These are phyloP conservation scores for Myxocyprinus asiaticus DNA, from an alignment of 2,113 vertebrate genomes.

Conservation along the genomic window DNA sequence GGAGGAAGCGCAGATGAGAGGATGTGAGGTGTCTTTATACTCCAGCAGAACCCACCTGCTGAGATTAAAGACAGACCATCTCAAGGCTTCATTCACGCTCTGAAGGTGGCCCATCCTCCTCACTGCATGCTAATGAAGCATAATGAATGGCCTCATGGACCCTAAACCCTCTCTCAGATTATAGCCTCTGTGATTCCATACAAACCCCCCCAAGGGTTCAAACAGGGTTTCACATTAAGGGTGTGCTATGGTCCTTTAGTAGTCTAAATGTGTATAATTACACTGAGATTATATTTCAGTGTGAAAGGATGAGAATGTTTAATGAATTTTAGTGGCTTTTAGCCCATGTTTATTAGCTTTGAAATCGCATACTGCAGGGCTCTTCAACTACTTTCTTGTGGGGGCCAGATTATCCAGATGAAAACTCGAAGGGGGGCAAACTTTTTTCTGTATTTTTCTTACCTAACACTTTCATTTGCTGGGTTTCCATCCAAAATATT, in stretches of 20 bases:
- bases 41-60: conserved; percentile 86
- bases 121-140: conserved; percentile 87
- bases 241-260: not conserved
- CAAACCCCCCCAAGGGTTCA: conserved; percentile 55
- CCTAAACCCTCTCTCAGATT: conserved; percentile 56
- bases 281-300: too few species aligned
- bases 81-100: conserved; percentile 90
- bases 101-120: conserved; percentile 78
- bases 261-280: too few species aligned
- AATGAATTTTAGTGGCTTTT: too few species aligned
- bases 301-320: too few species aligned
- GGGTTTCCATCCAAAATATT: too few species aligned
- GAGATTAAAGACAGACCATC: conserved; percentile 87
- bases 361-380: too few species aligned
- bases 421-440: too few species aligned
- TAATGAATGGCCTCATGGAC: conserved; percentile 88
- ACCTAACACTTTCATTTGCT: too few species aligned
- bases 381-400: too few species aligned
- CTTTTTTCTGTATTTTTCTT: too few species aligned
- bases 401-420: too few species aligned
- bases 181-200: conserved; percentile 57
- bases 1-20: conserved; percentile 61
- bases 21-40: conserved; percentile 83
- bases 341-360: too few species aligned
- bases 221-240: not conserved